Evolutionary conservation across 2,888 invertebrate genomes (phyloP).

Genomic region (Perdita meconis): DNA sequence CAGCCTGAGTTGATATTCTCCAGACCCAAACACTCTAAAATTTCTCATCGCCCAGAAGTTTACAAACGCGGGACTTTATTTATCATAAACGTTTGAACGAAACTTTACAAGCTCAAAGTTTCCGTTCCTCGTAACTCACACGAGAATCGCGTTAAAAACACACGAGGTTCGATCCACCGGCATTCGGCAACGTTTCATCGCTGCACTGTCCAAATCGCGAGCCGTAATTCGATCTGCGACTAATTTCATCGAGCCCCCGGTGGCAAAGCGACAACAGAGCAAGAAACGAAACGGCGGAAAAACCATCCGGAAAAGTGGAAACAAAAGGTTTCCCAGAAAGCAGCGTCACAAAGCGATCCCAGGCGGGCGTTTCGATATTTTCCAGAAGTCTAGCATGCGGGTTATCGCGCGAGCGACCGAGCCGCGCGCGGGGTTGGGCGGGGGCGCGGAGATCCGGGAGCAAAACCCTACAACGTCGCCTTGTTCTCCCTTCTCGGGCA

Average conservation of each 20-base stretch:
- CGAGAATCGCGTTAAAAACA: not conserved
- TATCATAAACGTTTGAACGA: too few species aligned
- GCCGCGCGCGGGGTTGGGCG: not conserved
- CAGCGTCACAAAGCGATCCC: not conserved
- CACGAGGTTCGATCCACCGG: not conserved
- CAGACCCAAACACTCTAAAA: too few species aligned
- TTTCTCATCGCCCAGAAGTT: too few species aligned
- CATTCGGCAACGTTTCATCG: not conserved
- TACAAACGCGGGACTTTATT: too few species aligned
- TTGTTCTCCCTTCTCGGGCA: constrained; percentile 68
- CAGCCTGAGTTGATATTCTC: too few species aligned
- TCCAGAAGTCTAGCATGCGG: constrained; percentile 43
- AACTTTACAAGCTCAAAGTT: too few species aligned
- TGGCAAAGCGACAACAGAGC: not conserved
- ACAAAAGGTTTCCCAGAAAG: constrained; percentile 6
- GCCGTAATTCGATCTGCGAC: not conserved
- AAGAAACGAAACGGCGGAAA: not conserved
- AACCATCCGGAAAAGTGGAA: not conserved
- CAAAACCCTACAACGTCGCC: constrained; percentile 70
- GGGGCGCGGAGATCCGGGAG: constrained; percentile 58
- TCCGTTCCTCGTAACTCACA: too few species aligned
- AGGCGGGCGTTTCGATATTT: constrained; percentile 52
- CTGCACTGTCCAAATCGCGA: not conserved
- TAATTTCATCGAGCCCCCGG: not conserved
- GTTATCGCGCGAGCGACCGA: constrained; percentile 56